These are phyloP conservation scores for Fulmarus glacialis DNA, from an alignment of 2,113 vertebrate species.

Conservation along the genomic window DNA sequence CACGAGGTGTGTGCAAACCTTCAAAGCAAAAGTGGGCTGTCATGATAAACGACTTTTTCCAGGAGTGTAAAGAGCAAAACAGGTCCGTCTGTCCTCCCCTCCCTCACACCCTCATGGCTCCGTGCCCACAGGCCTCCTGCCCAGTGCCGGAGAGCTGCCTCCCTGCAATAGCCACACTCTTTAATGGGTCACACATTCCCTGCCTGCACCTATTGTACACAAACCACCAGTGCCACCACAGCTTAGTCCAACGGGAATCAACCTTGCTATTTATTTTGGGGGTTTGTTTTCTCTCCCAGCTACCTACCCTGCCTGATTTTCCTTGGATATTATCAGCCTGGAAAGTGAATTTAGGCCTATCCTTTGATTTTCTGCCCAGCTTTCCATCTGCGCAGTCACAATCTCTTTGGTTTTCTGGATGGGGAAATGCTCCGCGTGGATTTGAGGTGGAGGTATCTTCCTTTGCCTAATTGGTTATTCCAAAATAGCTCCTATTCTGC, in stretches of 20 bases:
- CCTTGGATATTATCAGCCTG: neutral
- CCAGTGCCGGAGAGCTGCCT: neutral
- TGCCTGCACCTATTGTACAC: neutral
- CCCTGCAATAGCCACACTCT: neutral
- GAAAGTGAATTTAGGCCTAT: neutral
- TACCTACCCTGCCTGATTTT: neutral
- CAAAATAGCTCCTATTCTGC: neutral
- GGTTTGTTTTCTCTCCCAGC: neutral
- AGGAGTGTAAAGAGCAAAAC: neutral
- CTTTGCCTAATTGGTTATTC: neutral
- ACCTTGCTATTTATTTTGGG: neutral
- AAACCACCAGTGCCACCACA: neutral
- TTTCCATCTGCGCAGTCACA: accelerated
- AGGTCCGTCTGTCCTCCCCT: neutral
- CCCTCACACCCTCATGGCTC: neutral
- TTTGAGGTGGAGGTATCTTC: neutral
- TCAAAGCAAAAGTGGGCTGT: neutral
- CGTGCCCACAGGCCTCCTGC: neutral
- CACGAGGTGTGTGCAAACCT: neutral
- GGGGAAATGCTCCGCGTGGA: accelerated
- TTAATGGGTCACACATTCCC: neutral
- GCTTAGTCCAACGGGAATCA: neutral
- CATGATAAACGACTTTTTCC: neutral
- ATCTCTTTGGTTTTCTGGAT: neutral
- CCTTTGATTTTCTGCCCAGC: neutral